These are phyloP conservation scores for Ferdinandea cuprea DNA, from an alignment of 2,888 invertebrate species.

Conservation along the genomic window DNA sequence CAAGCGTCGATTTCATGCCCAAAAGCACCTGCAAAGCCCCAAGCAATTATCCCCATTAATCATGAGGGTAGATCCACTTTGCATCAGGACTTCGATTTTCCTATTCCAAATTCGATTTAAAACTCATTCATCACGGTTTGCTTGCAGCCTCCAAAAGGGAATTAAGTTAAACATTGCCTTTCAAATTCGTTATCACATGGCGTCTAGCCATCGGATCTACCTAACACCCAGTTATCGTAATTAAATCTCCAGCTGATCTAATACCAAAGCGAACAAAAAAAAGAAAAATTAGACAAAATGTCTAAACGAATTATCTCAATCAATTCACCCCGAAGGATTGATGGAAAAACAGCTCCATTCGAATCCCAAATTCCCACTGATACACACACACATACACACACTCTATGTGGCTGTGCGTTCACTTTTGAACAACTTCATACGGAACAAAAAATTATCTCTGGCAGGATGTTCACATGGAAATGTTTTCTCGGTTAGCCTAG, in stretches of 20 bases:
- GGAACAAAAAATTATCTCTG: slow-evolving; percentile 12
- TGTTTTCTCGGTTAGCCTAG: slow-evolving; percentile 25
- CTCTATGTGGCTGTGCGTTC: not conserved
- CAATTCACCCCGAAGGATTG: slow-evolving; percentile 12
- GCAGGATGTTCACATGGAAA: slow-evolving; percentile 38
- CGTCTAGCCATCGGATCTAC: slow-evolving; percentile 5
- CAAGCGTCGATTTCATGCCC: not conserved
- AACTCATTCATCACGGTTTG: slow-evolving; percentile 41
- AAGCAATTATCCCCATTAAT: slow-evolving; percentile 25
- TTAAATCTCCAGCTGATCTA: slow-evolving; percentile 49
- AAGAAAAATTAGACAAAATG: slow-evolving; percentile 11
- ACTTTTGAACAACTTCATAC: slow-evolving; percentile 8
- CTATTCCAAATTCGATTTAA: slow-evolving; percentile 31
- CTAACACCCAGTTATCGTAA: slow-evolving; percentile 46
- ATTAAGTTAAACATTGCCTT: slow-evolving; percentile 15
- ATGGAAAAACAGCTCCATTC: not conserved
- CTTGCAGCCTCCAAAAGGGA: slow-evolving; percentile 7
- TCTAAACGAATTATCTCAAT: slow-evolving; percentile 39
- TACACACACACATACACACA: too few species aligned
- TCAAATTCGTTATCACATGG: slow-evolving; percentile 37
- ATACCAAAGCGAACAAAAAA: not conserved
- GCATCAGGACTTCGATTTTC: not conserved
- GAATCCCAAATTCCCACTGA: not conserved
- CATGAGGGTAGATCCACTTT: not conserved
- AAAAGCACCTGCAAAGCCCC: not conserved